These are phyloP conservation scores for Lithobates pipiens DNA, from an alignment of 2,797 vertebrate species.

Conservation along the genomic window DNA sequence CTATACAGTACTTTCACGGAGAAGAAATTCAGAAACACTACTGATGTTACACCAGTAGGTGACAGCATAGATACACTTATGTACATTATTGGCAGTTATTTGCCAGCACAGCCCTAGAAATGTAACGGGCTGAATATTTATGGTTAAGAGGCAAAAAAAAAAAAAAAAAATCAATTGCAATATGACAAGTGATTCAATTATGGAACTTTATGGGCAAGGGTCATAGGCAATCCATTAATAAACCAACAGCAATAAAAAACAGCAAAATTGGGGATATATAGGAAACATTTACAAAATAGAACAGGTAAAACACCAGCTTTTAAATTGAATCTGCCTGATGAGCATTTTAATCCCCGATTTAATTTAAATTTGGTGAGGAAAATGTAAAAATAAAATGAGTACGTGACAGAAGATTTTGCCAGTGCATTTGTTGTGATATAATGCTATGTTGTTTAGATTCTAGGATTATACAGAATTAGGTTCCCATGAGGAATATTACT, in stretches of 20 bases:
- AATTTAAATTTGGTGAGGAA: background rate
- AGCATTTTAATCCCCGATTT: background rate
- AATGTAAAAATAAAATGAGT: background rate
- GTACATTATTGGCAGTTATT: constrained; percentile 19
- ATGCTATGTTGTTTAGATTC: no score
- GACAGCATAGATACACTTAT: constrained; percentile 34
- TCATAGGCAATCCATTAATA: background rate
- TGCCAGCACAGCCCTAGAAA: constrained; percentile 15
- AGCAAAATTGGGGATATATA: background rate
- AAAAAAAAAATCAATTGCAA: background rate
- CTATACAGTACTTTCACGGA: constrained; percentile 34
- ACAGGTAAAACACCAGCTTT: background rate
- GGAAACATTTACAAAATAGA: background rate
- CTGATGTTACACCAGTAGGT: constrained; percentile 39
- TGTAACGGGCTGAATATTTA: background rate
- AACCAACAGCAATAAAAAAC: background rate
- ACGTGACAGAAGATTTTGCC: no score
- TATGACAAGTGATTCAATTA: background rate
- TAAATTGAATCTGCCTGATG: background rate
- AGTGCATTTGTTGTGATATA: no score
- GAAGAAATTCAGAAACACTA: constrained; percentile 9
- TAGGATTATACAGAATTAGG: no score
- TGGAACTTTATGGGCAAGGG: background rate
- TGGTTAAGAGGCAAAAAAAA: no score
- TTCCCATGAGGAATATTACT: no score